Evolutionary conservation across 1,140 invertebrate genomes (phyloP), one percentile per base, ranked within the genome.

Genomic region (Apolygus lucorum): DNA sequence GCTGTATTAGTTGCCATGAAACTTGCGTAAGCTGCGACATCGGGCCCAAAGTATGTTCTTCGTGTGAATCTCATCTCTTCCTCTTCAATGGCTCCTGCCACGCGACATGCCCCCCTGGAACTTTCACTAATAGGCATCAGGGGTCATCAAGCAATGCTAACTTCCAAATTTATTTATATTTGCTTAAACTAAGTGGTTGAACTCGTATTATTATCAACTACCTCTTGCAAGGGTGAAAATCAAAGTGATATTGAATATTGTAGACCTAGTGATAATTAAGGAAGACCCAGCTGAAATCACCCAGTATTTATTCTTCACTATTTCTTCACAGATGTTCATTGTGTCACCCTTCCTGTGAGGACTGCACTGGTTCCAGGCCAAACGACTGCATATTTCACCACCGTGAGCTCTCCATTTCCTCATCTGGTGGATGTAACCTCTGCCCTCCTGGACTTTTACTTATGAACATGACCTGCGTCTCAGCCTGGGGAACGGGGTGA

Each of bases 21-120:
- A 90, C 92, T 74, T 93, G 91, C 75, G 88, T 85, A 2, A 89
- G 88, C 24, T 93, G 91, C 77, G 87, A 90, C 74, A 89, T 91
- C 67, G 79, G 87, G 70, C 89, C 90, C 0, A 87, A 91, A 74
- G 84, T 85, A 73, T 93, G 91, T 76, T 90, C 88, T 22, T 90
- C 87, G 71, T 93, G 91, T 76, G 90, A 91, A 72, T 87, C 90
- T 79, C 90, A 92, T 75, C 80, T 92, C 63, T 86, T 92, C 17
- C 84, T 94, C 73, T 85, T 90, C 74, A 86, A 90, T 69, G 88
- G 88, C 73, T 87, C 87, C 74, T 95, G 92, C 79, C 84, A 88
- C 69, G 87, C 90, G 1, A 84, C 88, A 0, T 95, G 92, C 82
- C 92, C 92, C 1, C 73, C 84, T 0, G 86, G 88, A 70, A 90